Conservation (phyloP, 2,797 vertebrate species). For the Pangasius sanitwongsei region DNA sequence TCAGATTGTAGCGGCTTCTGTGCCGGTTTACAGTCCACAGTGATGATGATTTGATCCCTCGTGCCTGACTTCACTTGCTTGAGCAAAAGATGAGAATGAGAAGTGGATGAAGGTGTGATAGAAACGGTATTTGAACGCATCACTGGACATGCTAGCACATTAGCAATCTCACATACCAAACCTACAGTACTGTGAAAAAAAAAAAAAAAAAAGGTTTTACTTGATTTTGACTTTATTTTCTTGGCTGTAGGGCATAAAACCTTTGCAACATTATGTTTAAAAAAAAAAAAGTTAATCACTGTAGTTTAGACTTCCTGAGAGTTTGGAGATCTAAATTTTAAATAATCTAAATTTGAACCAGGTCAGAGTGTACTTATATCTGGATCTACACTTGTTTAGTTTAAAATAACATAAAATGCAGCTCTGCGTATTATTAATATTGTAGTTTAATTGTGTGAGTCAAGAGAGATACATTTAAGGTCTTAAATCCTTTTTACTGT, state of each 20-base stretch:
- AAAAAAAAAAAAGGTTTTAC: no score
- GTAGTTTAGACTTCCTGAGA: not conserved
- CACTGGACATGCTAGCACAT: not conserved
- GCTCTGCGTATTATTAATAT: not conserved
- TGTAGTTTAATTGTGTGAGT: not conserved
- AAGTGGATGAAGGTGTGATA: not conserved
- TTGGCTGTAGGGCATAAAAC: not conserved
- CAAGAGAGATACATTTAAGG: not conserved
- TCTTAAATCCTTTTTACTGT: conserved; percentile 15
- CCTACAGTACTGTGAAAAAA: not conserved
- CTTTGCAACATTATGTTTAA: not conserved
- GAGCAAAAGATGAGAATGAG: not conserved
- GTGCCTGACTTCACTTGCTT: not conserved
- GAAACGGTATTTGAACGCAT: not conserved
- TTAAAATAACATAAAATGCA: not conserved
- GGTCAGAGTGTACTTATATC: not conserved
- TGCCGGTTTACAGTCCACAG: not conserved
- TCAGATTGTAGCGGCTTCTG: not conserved
- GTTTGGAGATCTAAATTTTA: not conserved
- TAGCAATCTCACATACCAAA: not conserved
- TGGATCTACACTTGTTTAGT: not conserved
- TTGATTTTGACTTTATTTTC: not conserved
- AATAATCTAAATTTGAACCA: not conserved
- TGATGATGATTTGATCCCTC: not conserved
- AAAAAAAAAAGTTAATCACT: not conserved